Evolutionary conservation across 2,113 vertebrate genomes (phyloP).

Genomic region (Dascyllus trimaculatus): DNA sequence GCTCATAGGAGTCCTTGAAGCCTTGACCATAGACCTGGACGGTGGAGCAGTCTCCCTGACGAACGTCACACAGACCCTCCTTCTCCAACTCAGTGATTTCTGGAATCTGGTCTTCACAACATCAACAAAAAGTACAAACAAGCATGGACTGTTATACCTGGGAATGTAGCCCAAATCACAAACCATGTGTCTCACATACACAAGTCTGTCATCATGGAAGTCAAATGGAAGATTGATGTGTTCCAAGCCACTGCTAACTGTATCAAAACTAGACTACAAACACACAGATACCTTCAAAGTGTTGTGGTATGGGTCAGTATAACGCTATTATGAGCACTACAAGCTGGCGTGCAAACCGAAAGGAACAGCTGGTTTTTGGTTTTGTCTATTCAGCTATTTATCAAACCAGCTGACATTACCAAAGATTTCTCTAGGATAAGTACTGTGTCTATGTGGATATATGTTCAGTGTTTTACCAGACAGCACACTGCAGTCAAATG

Average conservation of each 20-base stretch:
- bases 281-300: background rate
- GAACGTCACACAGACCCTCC: slow-evolving; percentile 89
- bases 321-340: background rate
- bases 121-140: slow-evolving; percentile 32
- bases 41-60: slow-evolving; percentile 83
- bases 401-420: background rate
- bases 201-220: background rate
- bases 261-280: background rate
- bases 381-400: too few species aligned
- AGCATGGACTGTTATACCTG: background rate
- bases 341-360: background rate
- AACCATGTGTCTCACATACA: background rate
- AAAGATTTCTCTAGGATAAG: background rate
- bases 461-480: slow-evolving; percentile 83
- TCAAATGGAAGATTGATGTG: background rate
- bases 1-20: slow-evolving; percentile 86
- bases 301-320: background rate
- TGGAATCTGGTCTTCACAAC: slow-evolving; percentile 87
- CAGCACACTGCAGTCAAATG: slow-evolving; percentile 88
- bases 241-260: background rate
- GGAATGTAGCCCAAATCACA: background rate
- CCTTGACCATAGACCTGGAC: slow-evolving; percentile 87
- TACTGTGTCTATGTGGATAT: background rate
- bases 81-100: slow-evolving; percentile 89
- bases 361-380: too few species aligned